These are phyloP conservation scores for Clavelina lepadiformis DNA, from an alignment of 23 tunicate genomes.

Conservation along the genomic window DNA sequence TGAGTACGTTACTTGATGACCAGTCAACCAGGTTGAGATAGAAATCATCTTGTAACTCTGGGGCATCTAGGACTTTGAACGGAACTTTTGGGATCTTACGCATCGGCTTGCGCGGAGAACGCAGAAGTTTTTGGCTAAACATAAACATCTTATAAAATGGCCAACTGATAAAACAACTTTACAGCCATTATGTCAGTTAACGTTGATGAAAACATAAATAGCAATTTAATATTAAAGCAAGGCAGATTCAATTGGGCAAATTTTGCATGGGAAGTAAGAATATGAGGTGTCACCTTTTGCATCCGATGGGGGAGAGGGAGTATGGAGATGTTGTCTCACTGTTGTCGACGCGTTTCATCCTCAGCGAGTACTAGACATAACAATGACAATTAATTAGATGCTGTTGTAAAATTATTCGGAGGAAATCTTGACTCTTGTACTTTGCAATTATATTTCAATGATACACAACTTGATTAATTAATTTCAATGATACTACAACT, in stretches of 20 bases:
- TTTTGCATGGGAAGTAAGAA: too few species aligned
- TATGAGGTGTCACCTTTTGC: conserved; percentile 95
- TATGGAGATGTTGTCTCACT: conserved; percentile 78
- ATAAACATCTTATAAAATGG: too few species aligned
- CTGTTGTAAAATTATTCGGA: too few species aligned
- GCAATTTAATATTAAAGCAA: too few species aligned
- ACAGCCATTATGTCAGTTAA: too few species aligned
- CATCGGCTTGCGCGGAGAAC: conserved; percentile 92
- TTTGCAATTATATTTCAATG: too few species aligned
- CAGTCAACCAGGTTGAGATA: conserved; percentile 95
- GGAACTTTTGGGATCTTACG: conserved; percentile 97
- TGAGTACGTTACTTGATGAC: conserved; percentile 89
- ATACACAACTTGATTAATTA: too few species aligned
- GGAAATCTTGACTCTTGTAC: too few species aligned
- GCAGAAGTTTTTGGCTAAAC: conserved; percentile 73
- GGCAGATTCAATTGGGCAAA: neutral
- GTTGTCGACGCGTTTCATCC: conserved; percentile 75
- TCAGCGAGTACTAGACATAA: conserved; percentile 76
- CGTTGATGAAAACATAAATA: too few species aligned
- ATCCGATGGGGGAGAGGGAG: conserved; percentile 84
- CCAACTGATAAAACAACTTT: too few species aligned
- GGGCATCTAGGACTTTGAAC: conserved; percentile 94
- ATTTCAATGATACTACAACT: too few species aligned
- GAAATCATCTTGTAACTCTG: conserved; percentile 96
- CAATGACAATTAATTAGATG: too few species aligned